Conservation (phyloP, 2,888 invertebrate species). For the Chouioia cunea region DNA sequence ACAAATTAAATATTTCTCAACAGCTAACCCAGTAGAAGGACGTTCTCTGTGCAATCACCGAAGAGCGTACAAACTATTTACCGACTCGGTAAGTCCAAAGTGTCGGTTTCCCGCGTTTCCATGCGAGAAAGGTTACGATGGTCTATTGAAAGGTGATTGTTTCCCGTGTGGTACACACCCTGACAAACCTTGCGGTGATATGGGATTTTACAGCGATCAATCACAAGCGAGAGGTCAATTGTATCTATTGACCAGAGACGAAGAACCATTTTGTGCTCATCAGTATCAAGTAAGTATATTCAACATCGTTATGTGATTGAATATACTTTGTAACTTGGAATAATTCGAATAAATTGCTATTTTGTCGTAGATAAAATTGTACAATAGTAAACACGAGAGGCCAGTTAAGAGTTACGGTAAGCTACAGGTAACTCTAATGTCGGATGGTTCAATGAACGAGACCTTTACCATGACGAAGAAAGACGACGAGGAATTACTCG, state of each 20-base stretch:
- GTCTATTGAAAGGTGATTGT: slow-evolving; percentile 83
- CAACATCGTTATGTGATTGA: background rate
- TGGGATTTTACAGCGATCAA: slow-evolving; percentile 93
- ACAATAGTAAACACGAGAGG: slow-evolving; percentile 78
- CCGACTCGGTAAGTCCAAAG: slow-evolving; percentile 90
- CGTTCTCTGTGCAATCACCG: slow-evolving; percentile 93
- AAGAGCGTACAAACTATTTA: slow-evolving; percentile 93
- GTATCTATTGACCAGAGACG: slow-evolving; percentile 90
- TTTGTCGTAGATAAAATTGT: slow-evolving; percentile 77
- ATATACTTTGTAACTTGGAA: background rate
- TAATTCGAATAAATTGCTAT: background rate
- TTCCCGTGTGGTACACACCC: slow-evolving; percentile 76
- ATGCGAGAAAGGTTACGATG: slow-evolving; percentile 84
- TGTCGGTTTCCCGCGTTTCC: slow-evolving; percentile 94
- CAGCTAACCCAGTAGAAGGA: slow-evolving; percentile 85
- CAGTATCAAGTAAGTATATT: slow-evolving; percentile 74
- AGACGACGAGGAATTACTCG: slow-evolving; percentile 80
- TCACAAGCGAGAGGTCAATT: slow-evolving; percentile 87
- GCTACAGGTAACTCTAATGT: slow-evolving; percentile 81
- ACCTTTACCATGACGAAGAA: slow-evolving; percentile 90
- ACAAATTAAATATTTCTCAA: slow-evolving; percentile 33
- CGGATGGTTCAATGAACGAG: slow-evolving; percentile 86
- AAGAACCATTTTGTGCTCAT: slow-evolving; percentile 94
- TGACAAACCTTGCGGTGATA: slow-evolving; percentile 82
- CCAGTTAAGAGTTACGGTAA: slow-evolving; percentile 83